These are phyloP conservation scores for Ephestia elutella DNA, from an alignment of 1,140 invertebrate species.

Conservation along the genomic window DNA sequence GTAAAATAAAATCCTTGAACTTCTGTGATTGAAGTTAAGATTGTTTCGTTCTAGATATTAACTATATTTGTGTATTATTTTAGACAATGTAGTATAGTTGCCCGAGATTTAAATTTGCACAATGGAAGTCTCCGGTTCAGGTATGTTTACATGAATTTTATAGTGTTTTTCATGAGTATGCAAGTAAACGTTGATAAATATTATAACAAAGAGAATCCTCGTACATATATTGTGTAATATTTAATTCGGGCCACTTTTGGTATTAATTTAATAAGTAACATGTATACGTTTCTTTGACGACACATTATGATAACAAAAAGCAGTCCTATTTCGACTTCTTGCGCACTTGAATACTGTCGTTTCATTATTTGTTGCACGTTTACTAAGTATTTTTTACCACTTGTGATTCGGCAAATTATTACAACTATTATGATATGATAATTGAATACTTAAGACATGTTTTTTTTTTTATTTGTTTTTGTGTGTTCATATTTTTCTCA, in stretches of 20 bases:
- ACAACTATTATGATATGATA: constrained; percentile 5
- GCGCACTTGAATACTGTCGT: background rate
- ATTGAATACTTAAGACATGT: background rate
- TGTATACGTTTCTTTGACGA: constrained; percentile 44
- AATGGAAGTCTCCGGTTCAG: constrained; percentile 51
- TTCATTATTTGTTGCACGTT: background rate
- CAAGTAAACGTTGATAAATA: background rate
- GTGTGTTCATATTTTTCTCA: background rate
- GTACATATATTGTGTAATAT: background rate
- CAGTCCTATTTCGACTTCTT: constrained; percentile 2
- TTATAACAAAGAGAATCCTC: background rate
- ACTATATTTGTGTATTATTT: background rate
- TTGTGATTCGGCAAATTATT: constrained; percentile 1
- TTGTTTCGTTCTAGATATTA: too few species aligned
- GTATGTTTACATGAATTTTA: constrained; percentile 25
- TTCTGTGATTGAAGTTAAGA: too few species aligned
- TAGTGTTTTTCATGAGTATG: background rate
- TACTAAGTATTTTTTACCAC: background rate
- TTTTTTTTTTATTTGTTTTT: background rate
- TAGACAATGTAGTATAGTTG: constrained; percentile 1
- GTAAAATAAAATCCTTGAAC: too few species aligned
- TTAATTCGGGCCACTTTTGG: background rate
- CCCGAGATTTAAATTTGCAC: constrained; percentile 17
- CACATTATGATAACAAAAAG: constrained; percentile 44
- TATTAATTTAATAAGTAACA: background rate